These are phyloP conservation scores for Pyrochroa serraticornis DNA, from an alignment of 2,888 invertebrate genomes.

Conservation along the genomic window DNA sequence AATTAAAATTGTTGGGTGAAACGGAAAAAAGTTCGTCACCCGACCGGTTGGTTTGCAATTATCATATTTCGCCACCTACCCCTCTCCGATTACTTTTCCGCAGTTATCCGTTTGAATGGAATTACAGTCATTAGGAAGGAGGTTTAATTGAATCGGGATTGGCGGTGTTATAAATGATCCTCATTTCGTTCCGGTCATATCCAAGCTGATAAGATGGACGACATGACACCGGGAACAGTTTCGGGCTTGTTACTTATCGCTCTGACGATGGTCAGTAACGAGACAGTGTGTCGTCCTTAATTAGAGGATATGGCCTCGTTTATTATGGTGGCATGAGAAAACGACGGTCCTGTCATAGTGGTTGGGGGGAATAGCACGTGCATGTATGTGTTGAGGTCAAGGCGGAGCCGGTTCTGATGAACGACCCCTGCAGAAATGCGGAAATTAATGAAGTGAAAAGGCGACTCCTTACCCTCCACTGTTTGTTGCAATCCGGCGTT, in stretches of 20 bases:
- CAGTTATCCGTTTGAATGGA: conserved; percentile 13
- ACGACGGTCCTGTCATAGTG: conserved; percentile 10
- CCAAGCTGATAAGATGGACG: conserved; percentile 16
- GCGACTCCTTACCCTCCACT: conserved; percentile 9
- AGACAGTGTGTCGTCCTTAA: conserved; percentile 17
- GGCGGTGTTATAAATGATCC: conserved; percentile 19
- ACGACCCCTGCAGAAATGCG: conserved; percentile 20
- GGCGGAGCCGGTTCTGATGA: conserved; percentile 14
- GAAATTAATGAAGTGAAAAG: conserved; percentile 23
- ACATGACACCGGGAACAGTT: neutral
- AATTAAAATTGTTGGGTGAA: conserved; percentile 8
- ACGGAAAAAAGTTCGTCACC: neutral
- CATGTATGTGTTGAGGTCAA: conserved; percentile 16
- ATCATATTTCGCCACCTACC: conserved; percentile 1
- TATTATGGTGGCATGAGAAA: conserved; percentile 13
- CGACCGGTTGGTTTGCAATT: neutral
- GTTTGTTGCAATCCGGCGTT: conserved; percentile 10
- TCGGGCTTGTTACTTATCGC: conserved; percentile 11
- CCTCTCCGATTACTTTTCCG: conserved; percentile 11
- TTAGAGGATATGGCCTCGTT: conserved; percentile 18
- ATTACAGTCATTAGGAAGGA: conserved; percentile 19
- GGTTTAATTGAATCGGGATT: conserved; percentile 22
- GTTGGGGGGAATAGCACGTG: neutral
- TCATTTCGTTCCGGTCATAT: conserved; percentile 7
- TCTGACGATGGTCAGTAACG: conserved; percentile 9